phyloP scores from a whole-genome alignment of 2,797 vertebrate species.

The Sparus aurata region DNA sequence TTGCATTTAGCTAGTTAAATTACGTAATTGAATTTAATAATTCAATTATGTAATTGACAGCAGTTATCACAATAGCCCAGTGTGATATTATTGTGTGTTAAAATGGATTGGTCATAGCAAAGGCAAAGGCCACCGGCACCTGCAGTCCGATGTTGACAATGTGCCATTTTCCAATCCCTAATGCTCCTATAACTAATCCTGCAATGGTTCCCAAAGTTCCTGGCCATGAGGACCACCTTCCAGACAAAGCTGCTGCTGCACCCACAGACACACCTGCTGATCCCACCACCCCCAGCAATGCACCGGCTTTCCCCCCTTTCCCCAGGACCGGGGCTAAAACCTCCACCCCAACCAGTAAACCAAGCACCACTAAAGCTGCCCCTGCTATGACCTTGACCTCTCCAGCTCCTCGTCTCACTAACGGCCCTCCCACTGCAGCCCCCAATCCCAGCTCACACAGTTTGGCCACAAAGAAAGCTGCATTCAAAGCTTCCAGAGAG shows the following conservation, averaged over 20 bases:
- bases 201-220: constrained; percentile 61
- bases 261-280: constrained; percentile 67
- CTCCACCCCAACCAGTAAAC: constrained; percentile 49
- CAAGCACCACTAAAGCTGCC: constrained; percentile 52
- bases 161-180: constrained; percentile 65
- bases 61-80: not conserved
- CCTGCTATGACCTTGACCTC: constrained; percentile 64
- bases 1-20: too few relatives aligned
- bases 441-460: constrained; percentile 71
- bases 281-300: constrained; percentile 72
- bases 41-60: too few relatives aligned
- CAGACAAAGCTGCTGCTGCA: constrained; percentile 57
- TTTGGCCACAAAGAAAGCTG: constrained; percentile 67
- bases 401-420: constrained; percentile 60
- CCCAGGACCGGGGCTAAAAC: constrained; percentile 51
- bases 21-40: not conserved
- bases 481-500: constrained; percentile 65
- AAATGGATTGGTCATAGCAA: constrained; percentile 73
- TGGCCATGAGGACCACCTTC: constrained; percentile 57
- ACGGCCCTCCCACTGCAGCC: constrained; percentile 67
- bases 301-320: constrained; percentile 63
- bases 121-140: constrained; percentile 67
- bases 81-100: constrained; percentile 27
- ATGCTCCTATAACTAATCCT: constrained; percentile 67
- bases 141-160: constrained; percentile 76